A percentile compares a stretch with the other conserved stretches of the same genome.
These are phyloP conservation scores for Danio choprae DNA, from an alignment of 2,797 vertebrate species.

Conservation along the genomic window DNA sequence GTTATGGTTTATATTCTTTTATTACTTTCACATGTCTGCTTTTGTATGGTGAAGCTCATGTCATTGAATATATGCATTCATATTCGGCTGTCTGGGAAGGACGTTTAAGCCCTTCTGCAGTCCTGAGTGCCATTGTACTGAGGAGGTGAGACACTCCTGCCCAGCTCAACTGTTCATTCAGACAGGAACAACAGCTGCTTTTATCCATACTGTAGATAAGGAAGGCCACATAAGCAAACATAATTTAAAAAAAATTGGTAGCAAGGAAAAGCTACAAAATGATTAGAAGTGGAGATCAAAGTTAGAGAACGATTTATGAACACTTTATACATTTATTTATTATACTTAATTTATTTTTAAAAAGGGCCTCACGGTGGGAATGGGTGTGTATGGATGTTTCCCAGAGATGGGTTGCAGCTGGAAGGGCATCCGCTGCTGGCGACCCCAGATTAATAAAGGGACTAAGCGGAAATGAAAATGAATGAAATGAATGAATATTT, in stretches of 20 bases:
- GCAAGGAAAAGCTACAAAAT: neutral
- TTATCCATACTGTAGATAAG: neutral
- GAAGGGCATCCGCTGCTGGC: too few relatives aligned
- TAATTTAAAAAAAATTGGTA: neutral
- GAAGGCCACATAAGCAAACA: neutral
- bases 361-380: too few relatives aligned
- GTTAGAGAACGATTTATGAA: too few relatives aligned
- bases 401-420: too few relatives aligned
- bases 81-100: slow-evolving; percentile 44
- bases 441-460: too few relatives aligned
- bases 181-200: neutral
- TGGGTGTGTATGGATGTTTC: too few relatives aligned
- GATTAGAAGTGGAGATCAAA: too few relatives aligned
- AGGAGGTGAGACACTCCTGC: slow-evolving; percentile 42
- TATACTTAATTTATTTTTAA: too few relatives aligned
- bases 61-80: slow-evolving; percentile 54
- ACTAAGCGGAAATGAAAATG: too few relatives aligned
- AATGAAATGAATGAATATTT: too few relatives aligned
- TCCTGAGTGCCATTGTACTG: slow-evolving; percentile 31
- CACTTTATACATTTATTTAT: too few relatives aligned
- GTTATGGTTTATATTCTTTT: slow-evolving; percentile 53
- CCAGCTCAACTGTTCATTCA: slow-evolving; percentile 44
- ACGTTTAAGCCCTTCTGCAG: slow-evolving; percentile 38
- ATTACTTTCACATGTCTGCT: slow-evolving; percentile 54
- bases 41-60: slow-evolving; percentile 44